Conservation (phyloP, 1,140 invertebrate genomes). For the Oryctes rhinoceros region DNA sequence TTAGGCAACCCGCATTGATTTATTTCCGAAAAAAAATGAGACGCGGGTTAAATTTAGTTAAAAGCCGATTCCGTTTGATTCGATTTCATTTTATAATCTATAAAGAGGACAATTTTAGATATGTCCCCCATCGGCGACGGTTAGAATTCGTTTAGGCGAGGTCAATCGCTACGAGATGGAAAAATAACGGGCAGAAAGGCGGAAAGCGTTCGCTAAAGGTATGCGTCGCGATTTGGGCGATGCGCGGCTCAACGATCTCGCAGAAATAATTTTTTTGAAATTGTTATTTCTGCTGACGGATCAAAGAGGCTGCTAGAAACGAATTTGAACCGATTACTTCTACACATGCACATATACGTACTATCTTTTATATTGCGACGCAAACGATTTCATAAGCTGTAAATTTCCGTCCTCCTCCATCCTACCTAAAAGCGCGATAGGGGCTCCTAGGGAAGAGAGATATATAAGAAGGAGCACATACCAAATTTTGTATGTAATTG, state of each 20-base stretch:
- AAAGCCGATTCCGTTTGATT: too few species aligned
- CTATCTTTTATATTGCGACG: background rate
- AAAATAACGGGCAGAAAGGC: background rate
- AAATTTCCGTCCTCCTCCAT: background rate
- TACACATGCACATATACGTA: background rate
- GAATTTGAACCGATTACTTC: slow-evolving; percentile 10
- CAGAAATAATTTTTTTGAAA: slow-evolving; percentile 25
- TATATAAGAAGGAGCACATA: too few species aligned
- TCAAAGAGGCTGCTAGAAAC: slow-evolving; percentile 1
- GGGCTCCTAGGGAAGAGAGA: too few species aligned
- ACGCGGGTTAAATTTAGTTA: too few species aligned
- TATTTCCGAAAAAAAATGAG: too few species aligned
- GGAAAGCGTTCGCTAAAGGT: background rate
- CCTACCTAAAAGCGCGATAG: too few species aligned
- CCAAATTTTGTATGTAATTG: too few species aligned
- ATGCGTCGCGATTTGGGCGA: background rate
- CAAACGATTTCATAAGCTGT: slow-evolving; percentile 36
- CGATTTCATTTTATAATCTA: too few species aligned
- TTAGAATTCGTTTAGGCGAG: background rate
- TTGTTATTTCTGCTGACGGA: slow-evolving; percentile 28
- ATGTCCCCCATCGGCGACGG: background rate
- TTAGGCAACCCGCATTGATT: too few species aligned
- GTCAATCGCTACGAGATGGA: background rate
- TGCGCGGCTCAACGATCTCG: background rate
- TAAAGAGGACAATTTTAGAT: background rate